Evolutionary conservation across 2,888 invertebrate species (phyloP).

Genomic region (Tridacna gigas): DNA sequence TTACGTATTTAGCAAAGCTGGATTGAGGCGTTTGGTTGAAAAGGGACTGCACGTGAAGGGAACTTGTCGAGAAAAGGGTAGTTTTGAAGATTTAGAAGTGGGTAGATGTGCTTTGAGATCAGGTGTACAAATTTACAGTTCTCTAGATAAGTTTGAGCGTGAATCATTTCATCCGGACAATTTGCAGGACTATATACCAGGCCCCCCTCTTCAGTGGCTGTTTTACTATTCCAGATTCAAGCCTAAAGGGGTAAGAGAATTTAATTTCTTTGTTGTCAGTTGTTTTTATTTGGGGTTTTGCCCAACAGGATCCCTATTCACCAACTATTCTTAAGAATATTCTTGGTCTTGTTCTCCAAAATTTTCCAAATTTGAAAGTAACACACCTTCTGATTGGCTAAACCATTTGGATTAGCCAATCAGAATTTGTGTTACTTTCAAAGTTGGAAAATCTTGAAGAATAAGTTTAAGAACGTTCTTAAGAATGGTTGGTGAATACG

Average conservation of each 20-base stretch:
- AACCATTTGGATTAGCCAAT: too few species aligned
- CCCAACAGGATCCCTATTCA: too few species aligned
- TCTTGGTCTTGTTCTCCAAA: too few species aligned
- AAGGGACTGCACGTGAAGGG: constrained; percentile 54
- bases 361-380: too few species aligned
- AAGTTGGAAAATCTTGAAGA: too few species aligned
- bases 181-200: constrained; percentile 57
- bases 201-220: constrained; percentile 62
- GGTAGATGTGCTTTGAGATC: constrained; percentile 55
- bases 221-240: constrained; percentile 59
- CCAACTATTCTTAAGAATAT: too few species aligned
- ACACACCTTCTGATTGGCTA: too few species aligned
- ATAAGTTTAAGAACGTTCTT: too few species aligned
- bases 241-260: constrained; percentile 59
- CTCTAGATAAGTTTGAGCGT: constrained; percentile 59
- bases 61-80: constrained; percentile 48
- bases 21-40: constrained; percentile 52
- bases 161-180: constrained; percentile 64
- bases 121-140: constrained; percentile 54
- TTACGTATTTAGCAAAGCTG: constrained; percentile 58
- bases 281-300: too few species aligned
- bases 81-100: constrained; percentile 62
- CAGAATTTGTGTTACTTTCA: too few species aligned
- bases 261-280: too few species aligned
- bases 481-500: too few species aligned